Evolutionary conservation across 2,113 vertebrate genomes (phyloP).

Genomic region (Nothobranchius furzeri): DNA sequence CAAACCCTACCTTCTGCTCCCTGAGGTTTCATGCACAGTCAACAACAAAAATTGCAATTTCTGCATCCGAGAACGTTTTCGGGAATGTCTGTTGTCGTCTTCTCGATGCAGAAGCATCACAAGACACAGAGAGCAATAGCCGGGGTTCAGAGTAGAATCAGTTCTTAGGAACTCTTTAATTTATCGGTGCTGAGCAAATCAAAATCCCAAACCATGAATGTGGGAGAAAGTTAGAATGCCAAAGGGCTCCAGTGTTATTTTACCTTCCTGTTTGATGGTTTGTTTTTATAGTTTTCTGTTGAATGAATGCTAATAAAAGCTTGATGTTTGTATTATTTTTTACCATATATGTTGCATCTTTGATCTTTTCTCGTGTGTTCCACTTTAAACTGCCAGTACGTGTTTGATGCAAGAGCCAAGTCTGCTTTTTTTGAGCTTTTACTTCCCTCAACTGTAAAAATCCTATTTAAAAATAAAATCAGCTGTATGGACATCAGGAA

Average conservation of each 20-base stretch:
- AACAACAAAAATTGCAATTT: slow-evolving; percentile 22
- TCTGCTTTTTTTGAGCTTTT: slow-evolving; percentile 64
- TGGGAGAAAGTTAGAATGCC: slow-evolving; percentile 51
- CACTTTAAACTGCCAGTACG: slow-evolving; percentile 69
- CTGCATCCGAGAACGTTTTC: slow-evolving; percentile 15
- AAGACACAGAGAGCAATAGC: slow-evolving; percentile 27
- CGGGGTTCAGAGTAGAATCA: slow-evolving; percentile 26
- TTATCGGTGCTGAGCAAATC: slow-evolving; percentile 62
- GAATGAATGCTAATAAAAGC: slow-evolving; percentile 58
- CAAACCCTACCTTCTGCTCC: slow-evolving; percentile 56
- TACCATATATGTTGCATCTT: slow-evolving; percentile 67
- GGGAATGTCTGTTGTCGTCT: not conserved
- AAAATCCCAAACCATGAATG: slow-evolving; percentile 56
- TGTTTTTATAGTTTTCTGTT: slow-evolving; percentile 58
- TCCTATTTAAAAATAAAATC: slow-evolving; percentile 73
- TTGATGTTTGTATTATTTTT: slow-evolving; percentile 46
- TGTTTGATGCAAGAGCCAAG: slow-evolving; percentile 60
- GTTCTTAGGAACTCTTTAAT: slow-evolving; percentile 47
- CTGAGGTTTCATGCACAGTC: slow-evolving; percentile 46
- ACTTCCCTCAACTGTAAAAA: slow-evolving; percentile 60
- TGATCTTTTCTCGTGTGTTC: slow-evolving; percentile 53
- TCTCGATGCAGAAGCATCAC: slow-evolving; percentile 11
- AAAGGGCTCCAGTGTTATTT: slow-evolving; percentile 69
- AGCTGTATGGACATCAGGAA: slow-evolving; percentile 56
- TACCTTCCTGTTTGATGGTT: slow-evolving; percentile 41